Percentiles rank a stretch among this genome's conserved stretches.
Conservation (phyloP, 2,113 vertebrate genomes). For the Vulpes vulpes region DNA sequence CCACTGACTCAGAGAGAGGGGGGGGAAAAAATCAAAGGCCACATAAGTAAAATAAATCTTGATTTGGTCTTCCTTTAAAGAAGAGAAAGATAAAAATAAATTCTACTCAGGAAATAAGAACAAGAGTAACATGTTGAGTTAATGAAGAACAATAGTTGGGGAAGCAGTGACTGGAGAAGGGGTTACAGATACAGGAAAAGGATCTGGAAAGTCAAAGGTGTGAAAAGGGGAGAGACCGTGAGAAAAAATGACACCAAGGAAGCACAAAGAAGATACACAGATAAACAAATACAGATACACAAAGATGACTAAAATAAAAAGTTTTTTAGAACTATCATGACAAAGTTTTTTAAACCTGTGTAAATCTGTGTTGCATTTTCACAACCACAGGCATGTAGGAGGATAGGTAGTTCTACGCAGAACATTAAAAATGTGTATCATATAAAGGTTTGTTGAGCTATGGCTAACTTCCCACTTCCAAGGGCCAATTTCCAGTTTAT, state of each 20-base stretch:
- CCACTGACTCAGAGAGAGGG: neutral
- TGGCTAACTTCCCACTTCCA: conserved; percentile 50
- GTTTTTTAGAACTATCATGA: neutral
- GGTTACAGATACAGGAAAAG: neutral
- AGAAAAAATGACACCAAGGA: neutral
- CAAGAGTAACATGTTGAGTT: neutral
- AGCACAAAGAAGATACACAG: neutral
- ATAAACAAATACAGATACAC: neutral
- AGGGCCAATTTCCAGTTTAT: conserved; percentile 42
- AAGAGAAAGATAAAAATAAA: conserved; percentile 19
- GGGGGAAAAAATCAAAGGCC: neutral
- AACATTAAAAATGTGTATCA: conserved; percentile 49
- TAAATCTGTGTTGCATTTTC: conserved; percentile 30
- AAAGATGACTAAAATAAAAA: neutral
- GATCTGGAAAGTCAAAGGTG: neutral
- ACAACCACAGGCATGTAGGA: neutral
- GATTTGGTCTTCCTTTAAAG: conserved; percentile 13
- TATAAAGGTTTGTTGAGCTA: neutral
- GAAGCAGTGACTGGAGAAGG: neutral
- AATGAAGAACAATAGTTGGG: neutral
- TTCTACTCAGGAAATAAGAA: neutral
- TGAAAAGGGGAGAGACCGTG: neutral
- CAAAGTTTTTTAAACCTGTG: neutral
- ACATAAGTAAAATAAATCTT: neutral
- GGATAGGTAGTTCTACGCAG: neutral